These are phyloP conservation scores for Periparus ater DNA, from an alignment of 2,797 vertebrate genomes.

Conservation along the genomic window DNA sequence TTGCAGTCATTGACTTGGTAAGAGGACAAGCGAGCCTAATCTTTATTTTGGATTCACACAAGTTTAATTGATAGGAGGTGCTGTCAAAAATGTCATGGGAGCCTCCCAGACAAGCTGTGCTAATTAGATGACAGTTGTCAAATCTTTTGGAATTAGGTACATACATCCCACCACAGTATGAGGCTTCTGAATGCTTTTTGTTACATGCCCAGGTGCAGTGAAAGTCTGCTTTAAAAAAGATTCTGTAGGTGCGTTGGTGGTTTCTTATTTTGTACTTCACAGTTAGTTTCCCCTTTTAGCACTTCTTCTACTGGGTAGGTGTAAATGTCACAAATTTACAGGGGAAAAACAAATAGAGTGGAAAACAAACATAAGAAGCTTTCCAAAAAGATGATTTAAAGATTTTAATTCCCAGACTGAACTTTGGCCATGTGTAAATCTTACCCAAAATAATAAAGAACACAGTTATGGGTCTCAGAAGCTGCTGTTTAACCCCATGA, in stretches of 20 bases:
- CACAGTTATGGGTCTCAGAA: background rate
- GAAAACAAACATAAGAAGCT: background rate
- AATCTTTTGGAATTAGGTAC: background rate
- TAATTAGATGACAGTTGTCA: background rate
- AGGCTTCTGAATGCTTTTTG: background rate
- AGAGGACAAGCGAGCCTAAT: background rate
- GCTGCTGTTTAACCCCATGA: conserved; percentile 20
- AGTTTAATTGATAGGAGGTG: background rate
- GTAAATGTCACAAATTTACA: background rate
- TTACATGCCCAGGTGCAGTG: background rate
- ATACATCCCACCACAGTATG: background rate
- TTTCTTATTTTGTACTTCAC: background rate
- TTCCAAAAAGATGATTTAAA: background rate
- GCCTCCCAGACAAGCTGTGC: background rate
- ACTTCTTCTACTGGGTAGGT: background rate
- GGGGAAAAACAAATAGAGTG: background rate
- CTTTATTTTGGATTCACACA: background rate
- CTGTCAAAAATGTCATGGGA: background rate
- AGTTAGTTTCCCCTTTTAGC: background rate
- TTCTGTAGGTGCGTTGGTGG: background rate
- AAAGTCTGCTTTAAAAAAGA: background rate
- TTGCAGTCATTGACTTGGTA: background rate
- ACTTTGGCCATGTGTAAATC: background rate
- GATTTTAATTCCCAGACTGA: background rate
- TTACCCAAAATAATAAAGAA: background rate